Conservation (phyloP, 2,888 invertebrate genomes). For the Tipula helvola region DNA sequence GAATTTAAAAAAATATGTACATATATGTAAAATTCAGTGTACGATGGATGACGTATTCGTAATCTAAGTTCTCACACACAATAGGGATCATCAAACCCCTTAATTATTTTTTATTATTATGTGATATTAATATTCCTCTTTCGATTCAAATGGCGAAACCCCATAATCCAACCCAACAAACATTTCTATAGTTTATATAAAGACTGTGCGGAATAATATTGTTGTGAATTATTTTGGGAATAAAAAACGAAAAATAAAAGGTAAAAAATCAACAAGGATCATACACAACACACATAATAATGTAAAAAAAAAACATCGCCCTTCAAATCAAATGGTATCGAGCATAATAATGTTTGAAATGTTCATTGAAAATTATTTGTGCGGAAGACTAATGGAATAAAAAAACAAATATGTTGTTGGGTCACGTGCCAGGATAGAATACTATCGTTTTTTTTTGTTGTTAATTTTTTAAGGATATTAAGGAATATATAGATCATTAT, state of each 20-base stretch:
- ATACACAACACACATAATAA: background rate
- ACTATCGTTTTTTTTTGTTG: background rate
- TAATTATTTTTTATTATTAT: background rate
- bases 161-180: background rate
- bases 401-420: background rate
- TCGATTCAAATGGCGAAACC: background rate
- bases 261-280: slow-evolving; percentile 9
- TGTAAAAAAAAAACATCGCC: background rate
- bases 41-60: background rate
- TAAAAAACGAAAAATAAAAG: background rate
- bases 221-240: background rate
- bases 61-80: background rate
- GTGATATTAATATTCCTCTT: background rate
- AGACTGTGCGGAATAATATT: background rate
- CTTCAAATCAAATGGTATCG: background rate
- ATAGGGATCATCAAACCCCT: background rate
- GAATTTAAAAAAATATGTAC: background rate
- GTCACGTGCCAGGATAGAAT: slow-evolving; percentile 5
- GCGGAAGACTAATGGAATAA: slow-evolving; percentile 5
- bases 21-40: no score
- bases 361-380: slow-evolving; percentile 7
- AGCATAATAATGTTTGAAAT: slow-evolving; percentile 9
- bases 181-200: background rate
- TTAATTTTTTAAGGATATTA: slow-evolving; percentile 4
- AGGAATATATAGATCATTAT: background rate